Evolutionary conservation across 2,888 invertebrate species (phyloP), one percentile per base, ranked within the genome.

Genomic region (Tanypteryx hageni): DNA sequence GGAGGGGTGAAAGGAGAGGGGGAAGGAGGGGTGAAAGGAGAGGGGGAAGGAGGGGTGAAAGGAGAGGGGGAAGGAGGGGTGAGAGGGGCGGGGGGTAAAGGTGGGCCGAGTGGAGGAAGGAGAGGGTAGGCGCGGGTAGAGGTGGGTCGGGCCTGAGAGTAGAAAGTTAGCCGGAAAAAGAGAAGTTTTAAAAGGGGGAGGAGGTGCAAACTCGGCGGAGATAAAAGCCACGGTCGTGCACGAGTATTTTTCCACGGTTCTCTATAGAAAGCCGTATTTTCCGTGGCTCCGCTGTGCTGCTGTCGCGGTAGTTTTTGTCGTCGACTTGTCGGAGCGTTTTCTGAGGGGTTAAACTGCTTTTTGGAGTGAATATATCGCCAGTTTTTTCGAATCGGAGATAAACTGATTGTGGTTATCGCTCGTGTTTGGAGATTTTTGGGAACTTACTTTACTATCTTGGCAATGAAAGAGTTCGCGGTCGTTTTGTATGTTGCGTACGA

Each of bases 101-200:
- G 64, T 16, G 64, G 64, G 0, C 5, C 18, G 18, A 7, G 64
- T 7, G 64, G 7, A 10, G 64, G 18, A n/a, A 13, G 64, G 13
- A n/a, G 64, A 11, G 7, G 16, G 7, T 7, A n/a, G n/a, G 64
- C 7, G 64, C 18, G 8, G 64, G 44, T 44, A 44, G 31, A 31
- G 44, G 31, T 22, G 82, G 44, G 82, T 44, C 27, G n/a, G 16
- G 11, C 14, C 11, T 13, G 82, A 82, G 86, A 86, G 86, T 76
- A 76, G 76, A 76, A 76, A 76, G 76, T 76, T 76, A 27, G 76
- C 76, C 76, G 76, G 76, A 76, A 76, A 76, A 76, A 76, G 76
- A 22, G 76, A 76, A 76, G 76, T 76, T 76, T 61, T 61, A 2
- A 22, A 68, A 5, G 10, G 68, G 68, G 68, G 10, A 68, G 76